phyloP scores from a whole-genome alignment of 2,888 invertebrate species.

The Heliconius hortense region DNA sequence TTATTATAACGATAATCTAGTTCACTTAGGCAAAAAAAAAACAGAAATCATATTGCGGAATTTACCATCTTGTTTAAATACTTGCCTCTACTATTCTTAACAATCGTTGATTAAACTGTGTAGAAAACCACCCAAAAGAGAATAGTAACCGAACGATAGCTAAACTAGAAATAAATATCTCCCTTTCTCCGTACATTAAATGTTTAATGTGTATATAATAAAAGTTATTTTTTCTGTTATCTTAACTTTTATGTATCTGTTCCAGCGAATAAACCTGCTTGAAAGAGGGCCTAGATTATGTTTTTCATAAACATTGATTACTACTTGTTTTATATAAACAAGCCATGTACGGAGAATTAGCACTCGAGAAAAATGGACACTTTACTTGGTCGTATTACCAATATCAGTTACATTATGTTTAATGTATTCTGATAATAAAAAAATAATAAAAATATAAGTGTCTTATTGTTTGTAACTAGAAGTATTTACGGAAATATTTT shows the following conservation, averaged over 20 bases:
- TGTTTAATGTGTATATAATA: too few relatives aligned
- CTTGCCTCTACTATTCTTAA: background rate
- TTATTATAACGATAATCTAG: background rate
- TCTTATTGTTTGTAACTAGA: conserved; percentile 1
- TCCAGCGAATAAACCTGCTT: conserved; percentile 13
- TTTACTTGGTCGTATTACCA: background rate
- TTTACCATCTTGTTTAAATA: background rate
- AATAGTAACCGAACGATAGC: background rate
- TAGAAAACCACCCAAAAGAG: background rate
- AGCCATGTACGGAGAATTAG: conserved; percentile 1
- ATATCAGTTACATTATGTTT: conserved; percentile 5
- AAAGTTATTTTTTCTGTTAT: background rate
- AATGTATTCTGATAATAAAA: conserved; percentile 17
- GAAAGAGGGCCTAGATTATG: background rate
- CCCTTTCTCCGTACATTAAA: background rate
- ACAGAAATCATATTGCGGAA: background rate
- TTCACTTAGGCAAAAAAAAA: background rate
- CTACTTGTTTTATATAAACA: background rate
- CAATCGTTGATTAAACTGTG: background rate
- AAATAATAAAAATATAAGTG: background rate
- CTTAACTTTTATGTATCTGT: conserved; percentile 2
- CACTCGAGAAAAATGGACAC: conserved; percentile 8
- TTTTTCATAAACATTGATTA: background rate
- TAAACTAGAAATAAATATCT: background rate
- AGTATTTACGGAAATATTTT: background rate